Evolutionary conservation across 2,888 invertebrate genomes (phyloP).

Genomic region (Scaptomyza reducta): DNA sequence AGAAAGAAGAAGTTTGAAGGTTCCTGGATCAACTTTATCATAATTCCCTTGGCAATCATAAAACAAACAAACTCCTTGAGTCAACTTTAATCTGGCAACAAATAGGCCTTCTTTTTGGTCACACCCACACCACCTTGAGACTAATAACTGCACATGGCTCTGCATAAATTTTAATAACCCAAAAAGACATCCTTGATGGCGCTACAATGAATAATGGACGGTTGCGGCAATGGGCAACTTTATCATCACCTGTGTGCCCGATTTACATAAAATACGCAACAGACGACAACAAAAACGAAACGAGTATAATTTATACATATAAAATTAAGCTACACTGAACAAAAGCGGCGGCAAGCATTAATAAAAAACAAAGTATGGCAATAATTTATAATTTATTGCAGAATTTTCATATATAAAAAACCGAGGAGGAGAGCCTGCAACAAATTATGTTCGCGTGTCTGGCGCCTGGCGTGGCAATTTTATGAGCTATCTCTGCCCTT

Average conservation of each 20-base stretch:
- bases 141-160: constrained; percentile 45
- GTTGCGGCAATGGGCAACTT: constrained; percentile 47
- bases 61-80: background rate
- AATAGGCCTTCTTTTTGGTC: background rate
- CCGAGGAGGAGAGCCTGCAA: constrained; percentile 32
- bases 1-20: too few species aligned
- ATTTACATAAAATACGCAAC: constrained; percentile 64
- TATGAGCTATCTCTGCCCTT: constrained; percentile 59
- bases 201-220: constrained; percentile 66
- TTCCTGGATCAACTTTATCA: too few species aligned
- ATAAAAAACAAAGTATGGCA: constrained; percentile 56
- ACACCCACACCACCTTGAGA: background rate
- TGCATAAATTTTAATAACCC: constrained; percentile 68
- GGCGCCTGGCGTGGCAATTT: constrained; percentile 62
- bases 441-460: constrained; percentile 75
- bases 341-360: constrained; percentile 48
- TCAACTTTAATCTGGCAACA: background rate
- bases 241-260: constrained; percentile 70
- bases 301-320: constrained; percentile 38
- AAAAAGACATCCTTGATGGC: constrained; percentile 47
- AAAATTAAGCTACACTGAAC: constrained; percentile 65
- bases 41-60: background rate
- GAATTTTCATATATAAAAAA: constrained; percentile 68
- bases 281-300: background rate
- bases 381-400: constrained; percentile 77